Percentiles rank a stretch among this genome's conserved stretches.
These are phyloP conservation scores for Tanytarsus gracilentus DNA, from an alignment of 2,888 invertebrate genomes.

Conservation along the genomic window DNA sequence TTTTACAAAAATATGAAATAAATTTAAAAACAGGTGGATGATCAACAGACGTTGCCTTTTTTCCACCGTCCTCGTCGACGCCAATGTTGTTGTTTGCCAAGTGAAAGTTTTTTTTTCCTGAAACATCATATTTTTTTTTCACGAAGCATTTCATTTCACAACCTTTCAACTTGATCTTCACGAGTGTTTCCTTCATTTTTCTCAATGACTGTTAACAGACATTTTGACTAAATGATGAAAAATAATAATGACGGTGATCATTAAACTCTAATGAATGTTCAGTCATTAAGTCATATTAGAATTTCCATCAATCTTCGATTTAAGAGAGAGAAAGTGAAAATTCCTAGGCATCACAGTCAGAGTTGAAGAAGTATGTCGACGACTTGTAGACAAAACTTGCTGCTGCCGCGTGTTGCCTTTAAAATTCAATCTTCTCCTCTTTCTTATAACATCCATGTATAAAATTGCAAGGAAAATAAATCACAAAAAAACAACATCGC, in stretches of 20 bases:
- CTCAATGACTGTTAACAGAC: too few relatives aligned
- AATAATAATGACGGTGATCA: too few relatives aligned
- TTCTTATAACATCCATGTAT: too few relatives aligned
- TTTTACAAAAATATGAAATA: slow-evolving; percentile 1
- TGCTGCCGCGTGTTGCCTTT: background rate
- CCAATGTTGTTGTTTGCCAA: background rate
- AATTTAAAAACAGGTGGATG: slow-evolving; percentile 26
- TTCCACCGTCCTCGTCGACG: background rate
- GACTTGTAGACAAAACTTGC: background rate
- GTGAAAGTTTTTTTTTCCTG: background rate
- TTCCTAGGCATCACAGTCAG: background rate
- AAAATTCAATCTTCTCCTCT: background rate
- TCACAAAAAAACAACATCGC: background rate
- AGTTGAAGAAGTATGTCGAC: background rate
- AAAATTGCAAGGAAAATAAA: slow-evolving; percentile 1
- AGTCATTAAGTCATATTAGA: background rate
- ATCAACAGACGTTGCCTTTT: slow-evolving; percentile 1
- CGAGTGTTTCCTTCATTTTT: too few relatives aligned
- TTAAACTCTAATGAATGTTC: too few relatives aligned
- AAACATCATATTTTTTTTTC: too few relatives aligned
- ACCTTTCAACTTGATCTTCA: slow-evolving; percentile 15
- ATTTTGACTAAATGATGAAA: too few relatives aligned
- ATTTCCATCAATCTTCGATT: background rate
- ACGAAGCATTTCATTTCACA: background rate
- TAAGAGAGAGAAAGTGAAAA: background rate